A percentile compares a stretch with the other conserved stretches of the same genome.
These are phyloP conservation scores for Emydoidea blandingii DNA, from an alignment of 2,797 vertebrate genomes.

Conservation along the genomic window DNA sequence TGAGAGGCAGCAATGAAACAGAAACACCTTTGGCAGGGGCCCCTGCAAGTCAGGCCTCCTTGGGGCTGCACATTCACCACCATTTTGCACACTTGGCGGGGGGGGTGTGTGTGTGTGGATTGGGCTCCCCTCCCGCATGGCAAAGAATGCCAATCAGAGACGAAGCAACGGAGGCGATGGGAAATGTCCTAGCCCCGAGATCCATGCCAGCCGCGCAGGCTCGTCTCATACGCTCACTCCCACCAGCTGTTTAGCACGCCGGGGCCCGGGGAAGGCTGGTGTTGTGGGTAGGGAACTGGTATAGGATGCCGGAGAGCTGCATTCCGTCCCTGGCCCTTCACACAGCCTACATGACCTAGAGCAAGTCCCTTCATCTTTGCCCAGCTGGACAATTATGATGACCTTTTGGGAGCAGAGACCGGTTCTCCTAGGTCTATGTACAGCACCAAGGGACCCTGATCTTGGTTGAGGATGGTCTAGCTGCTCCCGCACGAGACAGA, in stretches of 20 bases:
- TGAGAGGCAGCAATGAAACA: background rate
- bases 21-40: background rate
- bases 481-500: background rate
- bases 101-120: fast-evolving
- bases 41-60: background rate
- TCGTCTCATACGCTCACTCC: background rate
- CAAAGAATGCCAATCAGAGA: background rate
- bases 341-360: background rate
- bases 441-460: background rate
- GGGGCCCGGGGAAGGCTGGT: background rate
- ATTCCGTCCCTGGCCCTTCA: background rate
- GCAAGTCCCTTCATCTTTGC: background rate
- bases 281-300: background rate
- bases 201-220: too few species aligned
- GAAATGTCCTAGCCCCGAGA: background rate
- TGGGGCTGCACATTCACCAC: background rate
- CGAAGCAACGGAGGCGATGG: background rate
- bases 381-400: background rate
- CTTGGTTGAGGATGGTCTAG: background rate
- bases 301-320: background rate
- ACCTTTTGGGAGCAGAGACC: background rate
- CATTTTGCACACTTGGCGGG: background rate
- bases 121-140: background rate
- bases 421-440: background rate
- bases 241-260: background rate